These are phyloP conservation scores for Hetaerina titia DNA, from an alignment of 2,888 invertebrate species.

Conservation along the genomic window DNA sequence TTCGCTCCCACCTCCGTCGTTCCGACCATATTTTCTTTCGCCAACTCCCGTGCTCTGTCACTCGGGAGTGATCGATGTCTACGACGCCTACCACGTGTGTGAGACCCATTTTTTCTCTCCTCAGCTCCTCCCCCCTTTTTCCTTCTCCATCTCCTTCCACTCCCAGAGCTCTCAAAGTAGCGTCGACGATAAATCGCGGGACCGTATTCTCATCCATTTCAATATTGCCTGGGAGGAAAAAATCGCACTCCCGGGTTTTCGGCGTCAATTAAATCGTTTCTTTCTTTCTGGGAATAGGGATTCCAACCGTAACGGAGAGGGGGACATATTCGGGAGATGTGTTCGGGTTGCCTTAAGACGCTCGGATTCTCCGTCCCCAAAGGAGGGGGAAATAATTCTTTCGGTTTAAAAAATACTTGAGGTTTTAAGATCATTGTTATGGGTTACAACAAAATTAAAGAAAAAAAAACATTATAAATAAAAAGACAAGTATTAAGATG, in stretches of 20 bases:
- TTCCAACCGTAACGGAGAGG: not conserved
- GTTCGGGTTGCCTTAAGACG: not conserved
- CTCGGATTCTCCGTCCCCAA: not conserved
- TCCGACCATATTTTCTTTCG: conserved; percentile 11
- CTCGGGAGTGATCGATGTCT: conserved; percentile 16
- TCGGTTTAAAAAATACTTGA: too few relatives aligned
- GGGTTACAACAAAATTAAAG: too few relatives aligned
- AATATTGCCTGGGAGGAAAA: not conserved
- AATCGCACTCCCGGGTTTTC: not conserved
- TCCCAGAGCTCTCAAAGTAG: not conserved
- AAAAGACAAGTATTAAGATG: too few relatives aligned
- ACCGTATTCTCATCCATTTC: conserved; percentile 36
- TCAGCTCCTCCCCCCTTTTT: not conserved
- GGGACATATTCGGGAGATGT: not conserved
- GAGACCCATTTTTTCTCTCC: conserved; percentile 1
- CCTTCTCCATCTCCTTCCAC: not conserved
- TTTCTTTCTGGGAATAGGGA: not conserved
- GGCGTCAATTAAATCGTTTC: not conserved
- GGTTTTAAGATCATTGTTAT: too few relatives aligned
- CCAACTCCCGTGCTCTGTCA: not conserved
- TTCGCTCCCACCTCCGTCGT: not conserved
- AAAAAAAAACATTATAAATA: too few relatives aligned
- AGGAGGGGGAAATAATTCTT: not conserved
- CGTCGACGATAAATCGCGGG: conserved; percentile 10
- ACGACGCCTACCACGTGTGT: not conserved